Percentiles rank a stretch among this genome's conserved stretches.
phyloP scores from a whole-genome alignment of 2,113 vertebrate species.

The Salvelinus fontinalis region DNA sequence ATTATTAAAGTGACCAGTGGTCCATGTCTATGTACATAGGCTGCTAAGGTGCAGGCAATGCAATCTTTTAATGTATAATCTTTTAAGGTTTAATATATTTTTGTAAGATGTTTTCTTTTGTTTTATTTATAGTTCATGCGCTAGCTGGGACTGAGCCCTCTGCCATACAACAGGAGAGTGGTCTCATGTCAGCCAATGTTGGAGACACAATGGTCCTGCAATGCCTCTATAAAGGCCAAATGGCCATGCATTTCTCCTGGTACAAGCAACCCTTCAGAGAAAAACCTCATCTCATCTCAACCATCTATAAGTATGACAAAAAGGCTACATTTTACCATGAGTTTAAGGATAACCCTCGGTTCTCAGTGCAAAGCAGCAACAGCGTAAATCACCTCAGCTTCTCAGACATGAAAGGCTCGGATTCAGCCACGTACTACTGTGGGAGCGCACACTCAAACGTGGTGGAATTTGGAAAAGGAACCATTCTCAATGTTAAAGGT shows the following conservation, averaged over 20 bases:
- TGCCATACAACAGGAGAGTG: background rate
- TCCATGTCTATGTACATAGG: too few relatives aligned
- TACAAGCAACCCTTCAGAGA: slow-evolving; percentile 53
- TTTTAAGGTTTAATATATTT: background rate
- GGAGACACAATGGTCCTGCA: slow-evolving; percentile 46
- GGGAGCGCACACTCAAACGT: slow-evolving; percentile 8
- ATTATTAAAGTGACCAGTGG: too few relatives aligned
- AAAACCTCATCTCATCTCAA: slow-evolving; percentile 30
- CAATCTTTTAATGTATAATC: too few relatives aligned
- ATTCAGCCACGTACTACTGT: slow-evolving; percentile 60
- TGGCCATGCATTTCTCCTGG: slow-evolving; percentile 38
- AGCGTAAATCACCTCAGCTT: slow-evolving; percentile 46
- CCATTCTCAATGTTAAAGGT: slow-evolving; percentile 33
- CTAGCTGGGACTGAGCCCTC: background rate
- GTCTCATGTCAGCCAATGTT: slow-evolving; percentile 14
- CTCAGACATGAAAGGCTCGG: slow-evolving; percentile 23
- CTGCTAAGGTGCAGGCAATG: too few relatives aligned
- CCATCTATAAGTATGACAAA: slow-evolving; percentile 31
- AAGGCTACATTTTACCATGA: slow-evolving; percentile 13
- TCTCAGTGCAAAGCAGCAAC: slow-evolving; percentile 8
- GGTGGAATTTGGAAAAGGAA: slow-evolving; percentile 38
- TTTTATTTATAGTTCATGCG: background rate
- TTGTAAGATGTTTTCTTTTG: background rate
- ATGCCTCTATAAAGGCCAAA: slow-evolving; percentile 20
- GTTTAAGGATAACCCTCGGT: slow-evolving; percentile 32